Evolutionary conservation across 23 tunicate species (phyloP), one percentile per base, ranked within the genome.

Genomic region (Oikopleura vanhoeffeni): DNA sequence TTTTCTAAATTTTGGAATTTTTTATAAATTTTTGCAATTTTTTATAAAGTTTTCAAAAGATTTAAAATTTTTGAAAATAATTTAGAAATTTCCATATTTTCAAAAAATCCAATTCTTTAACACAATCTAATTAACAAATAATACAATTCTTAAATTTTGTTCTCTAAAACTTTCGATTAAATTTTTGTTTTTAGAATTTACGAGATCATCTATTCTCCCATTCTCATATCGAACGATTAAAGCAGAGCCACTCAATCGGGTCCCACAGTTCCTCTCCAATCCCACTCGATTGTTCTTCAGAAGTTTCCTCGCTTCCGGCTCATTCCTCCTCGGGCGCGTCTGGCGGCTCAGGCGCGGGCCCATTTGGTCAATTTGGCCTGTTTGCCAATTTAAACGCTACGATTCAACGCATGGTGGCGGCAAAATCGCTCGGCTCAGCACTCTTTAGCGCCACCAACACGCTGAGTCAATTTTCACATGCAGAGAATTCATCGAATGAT

Each of bases 141-240:
- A n/a, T n/a, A n/a, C n/a, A n/a, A n/a, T n/a, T n/a, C n/a, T n/a
- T n/a, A n/a, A n/a, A n/a, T n/a, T n/a, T n/a, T n/a, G n/a, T 49
- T 49, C 24, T 49, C 3, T 2, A 71, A 71, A 71, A 71, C 3
- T 71, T 13, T 71, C 3, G 27, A 71, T 28, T 2, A 18, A 71
- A 71, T 71, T 71, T 71, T 71, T n/a, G n/a, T n/a, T n/a, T 71
- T 30, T 2, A 71, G 79, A 38, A 71, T 18, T 38, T 71, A 33
- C 79, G 79, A 18, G 79, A 71, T 2, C 79, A 71, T 32, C 79
- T 71, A 18, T 71, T 71, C 79, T 71, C 79, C 38, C 3, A 33
- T 28, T 3, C 79, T 71, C 79, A 71, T 38, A 71, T 71, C 38
- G 4, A 71, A 33, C 79, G 35, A 30, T 38, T 71, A 24, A 71